Base-by-base conservation (phyloP, 1,140 invertebrate genomes). In the Trichonephila clavata region DNA sequence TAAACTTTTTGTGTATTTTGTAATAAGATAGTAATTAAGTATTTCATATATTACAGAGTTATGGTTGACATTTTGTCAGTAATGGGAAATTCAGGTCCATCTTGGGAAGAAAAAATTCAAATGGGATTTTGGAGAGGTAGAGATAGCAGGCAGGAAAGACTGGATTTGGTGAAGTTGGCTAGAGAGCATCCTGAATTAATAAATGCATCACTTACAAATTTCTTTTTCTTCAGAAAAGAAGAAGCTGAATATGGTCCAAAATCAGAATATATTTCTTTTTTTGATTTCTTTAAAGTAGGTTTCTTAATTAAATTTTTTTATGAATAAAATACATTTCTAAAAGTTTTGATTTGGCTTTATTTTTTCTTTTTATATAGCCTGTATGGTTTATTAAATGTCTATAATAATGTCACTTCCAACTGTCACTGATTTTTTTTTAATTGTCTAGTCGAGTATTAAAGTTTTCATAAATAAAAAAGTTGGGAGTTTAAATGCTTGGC, bases 131-230 rank as follows among this genome's bases (percentile, higher is more conserved):
- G 98, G 98, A 96, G 98, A 94, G 99, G 99, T 1, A 96, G 99
- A 89, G 99, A 99, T 96, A 98, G 98, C 20, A 96, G 98, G 8
- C 96, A 97, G 94, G 97, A 98, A 95, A 96, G 99, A 87, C 96
- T 99, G 0, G 96, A 98, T 94, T 96, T 99, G 14, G 97, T 99
- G 21, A 97, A 98, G 91, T 97, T 99, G 94, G 97, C 97, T 0
- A 96, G 97, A 94, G 96, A 97, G 94, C 94, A 98, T 96, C 97
- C 98, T 7, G 97, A 98, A 90, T 95, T 99, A 0, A 97, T 99
- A 92, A 98, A 99, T 96, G 98, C 97, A 18, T 98, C 98, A 0
- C 96, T 99, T 8, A 99, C 99, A 6, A 99, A 99, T 95, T 99
- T 99, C 96, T 99, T 99, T 95, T 99, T 99, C 96, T 99, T 98